Evolutionary conservation across 2,797 vertebrate genomes (phyloP).

Genomic region (Capromys pilorides): DNA sequence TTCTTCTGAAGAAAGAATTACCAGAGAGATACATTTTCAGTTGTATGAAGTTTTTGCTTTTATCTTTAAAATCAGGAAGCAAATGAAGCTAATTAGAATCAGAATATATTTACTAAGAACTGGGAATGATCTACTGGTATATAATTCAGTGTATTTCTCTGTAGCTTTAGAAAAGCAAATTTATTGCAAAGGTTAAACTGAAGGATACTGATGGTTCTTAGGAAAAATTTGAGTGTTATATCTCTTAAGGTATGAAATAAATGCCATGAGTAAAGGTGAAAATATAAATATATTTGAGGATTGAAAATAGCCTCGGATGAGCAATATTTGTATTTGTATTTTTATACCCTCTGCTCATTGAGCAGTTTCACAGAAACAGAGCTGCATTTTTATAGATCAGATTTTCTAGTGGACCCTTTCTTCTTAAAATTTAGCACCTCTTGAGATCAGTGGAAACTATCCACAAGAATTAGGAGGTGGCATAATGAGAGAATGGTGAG

Average conservation of each 20-base stretch:
- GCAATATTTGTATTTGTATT: background rate
- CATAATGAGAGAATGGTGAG: background rate
- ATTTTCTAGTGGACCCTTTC: background rate
- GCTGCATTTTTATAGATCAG: background rate
- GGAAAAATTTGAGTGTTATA: background rate
- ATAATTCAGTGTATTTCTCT: conserved; percentile 24
- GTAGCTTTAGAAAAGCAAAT: background rate
- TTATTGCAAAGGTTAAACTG: conserved; percentile 24
- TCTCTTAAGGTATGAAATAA: background rate
- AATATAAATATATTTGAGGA: background rate
- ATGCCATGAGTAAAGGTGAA: background rate
- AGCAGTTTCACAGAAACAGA: conserved; percentile 46
- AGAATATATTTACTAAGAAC: conserved; percentile 40
- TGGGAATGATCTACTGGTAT: background rate
- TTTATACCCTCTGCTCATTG: background rate
- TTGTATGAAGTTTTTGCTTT: conserved; percentile 5
- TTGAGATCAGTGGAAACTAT: background rate
- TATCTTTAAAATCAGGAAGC: background rate
- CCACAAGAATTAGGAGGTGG: background rate
- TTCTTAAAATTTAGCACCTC: background rate
- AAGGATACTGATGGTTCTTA: conserved; percentile 45
- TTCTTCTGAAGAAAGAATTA: conserved; percentile 58
- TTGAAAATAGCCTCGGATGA: conserved; percentile 7
- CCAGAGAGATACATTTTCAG: conserved; percentile 41
- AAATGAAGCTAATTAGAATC: conserved; percentile 6